Base-by-base conservation (phyloP, 2,888 invertebrate species). In the Linyphia triangularis region DNA sequence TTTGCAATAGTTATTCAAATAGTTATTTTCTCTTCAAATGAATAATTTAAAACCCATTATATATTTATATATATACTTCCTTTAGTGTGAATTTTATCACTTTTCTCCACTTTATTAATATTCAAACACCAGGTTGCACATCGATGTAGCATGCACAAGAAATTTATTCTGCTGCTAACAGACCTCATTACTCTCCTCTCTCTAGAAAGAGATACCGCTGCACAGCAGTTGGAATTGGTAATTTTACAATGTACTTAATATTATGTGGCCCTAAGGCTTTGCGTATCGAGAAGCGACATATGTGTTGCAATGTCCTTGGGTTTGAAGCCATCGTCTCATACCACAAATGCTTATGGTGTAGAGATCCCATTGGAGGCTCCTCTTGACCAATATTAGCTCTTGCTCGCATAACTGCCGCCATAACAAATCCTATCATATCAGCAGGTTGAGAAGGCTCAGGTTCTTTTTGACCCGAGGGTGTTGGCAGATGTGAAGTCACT, bases 281-380 rank as follows among this genome's bases (percentile, higher is more conserved):
- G 2, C 92, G 90, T 7, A 92, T 91, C 3, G 91, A 89, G 90
- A 91, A 92, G 9, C 92, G 89, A 86, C 92, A 92, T 69, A 91
- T 91, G 90, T 92, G 92, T 89, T 92, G 92, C 10, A 92, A 88
- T n/a, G 91, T 90, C 19, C 92, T 90, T 0, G 92, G 92, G 19
- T 90, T 90, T 24, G 90, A 90, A n/a, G 91, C 91, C 28, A 92
- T 81, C 19, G 90, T 86, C 73, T 91, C 90, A 84, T 92, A 92
- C 92, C 92, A 92, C n/a, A 90, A 61, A 37, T 91, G 90, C 78
- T 92, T 92, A 37, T 78, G 57, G 2, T 43, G 24, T 2, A 43
- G 26, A 22, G 59, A 9, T 19, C 2, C 2, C 9, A 19, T 9
- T 59, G 59, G 22, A n/a, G n/a, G n/a, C n/a, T n/a, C n/a, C n/a